Percentiles rank a stretch among this genome's conserved stretches.
Evolutionary conservation across 2,797 vertebrate species (phyloP).

Genomic region (Premnoplex brunnescens): DNA sequence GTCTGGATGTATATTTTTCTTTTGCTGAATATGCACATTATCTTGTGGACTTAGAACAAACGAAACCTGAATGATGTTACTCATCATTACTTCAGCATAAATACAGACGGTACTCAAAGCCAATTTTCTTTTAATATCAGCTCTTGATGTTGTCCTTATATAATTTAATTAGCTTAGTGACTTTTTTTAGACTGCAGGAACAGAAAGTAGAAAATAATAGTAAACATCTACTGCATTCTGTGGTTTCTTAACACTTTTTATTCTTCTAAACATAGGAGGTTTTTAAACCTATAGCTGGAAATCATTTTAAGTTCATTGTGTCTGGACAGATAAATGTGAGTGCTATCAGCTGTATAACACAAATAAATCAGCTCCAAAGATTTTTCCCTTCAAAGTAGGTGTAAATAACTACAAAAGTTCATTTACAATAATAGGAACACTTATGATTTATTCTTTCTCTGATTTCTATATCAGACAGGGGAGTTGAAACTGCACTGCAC

Average conservation of each 20-base stretch:
- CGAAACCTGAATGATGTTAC: background rate
- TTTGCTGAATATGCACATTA: background rate
- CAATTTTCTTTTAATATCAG: background rate
- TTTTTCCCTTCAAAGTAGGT: background rate
- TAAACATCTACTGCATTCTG: background rate
- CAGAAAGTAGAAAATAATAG: background rate
- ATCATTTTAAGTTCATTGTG: background rate
- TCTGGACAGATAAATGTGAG: background rate
- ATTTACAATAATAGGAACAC: background rate
- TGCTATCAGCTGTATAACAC: background rate
- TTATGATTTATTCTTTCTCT: background rate
- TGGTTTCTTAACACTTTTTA: background rate
- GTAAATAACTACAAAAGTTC: background rate
- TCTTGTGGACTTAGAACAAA: conserved; percentile 17
- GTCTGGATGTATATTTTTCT: background rate
- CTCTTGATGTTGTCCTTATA: background rate
- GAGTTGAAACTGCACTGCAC: background rate
- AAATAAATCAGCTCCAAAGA: background rate
- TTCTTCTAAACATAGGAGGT: background rate
- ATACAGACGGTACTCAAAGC: background rate
- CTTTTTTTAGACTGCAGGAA: background rate
- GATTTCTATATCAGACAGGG: background rate
- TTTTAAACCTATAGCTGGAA: background rate
- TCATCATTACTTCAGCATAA: background rate
- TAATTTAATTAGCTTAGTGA: background rate